Evolutionary conservation across 1,140 invertebrate species (phyloP), one percentile per base, ranked within the genome.

Genomic region (Zaprionus lachaisei): DNA sequence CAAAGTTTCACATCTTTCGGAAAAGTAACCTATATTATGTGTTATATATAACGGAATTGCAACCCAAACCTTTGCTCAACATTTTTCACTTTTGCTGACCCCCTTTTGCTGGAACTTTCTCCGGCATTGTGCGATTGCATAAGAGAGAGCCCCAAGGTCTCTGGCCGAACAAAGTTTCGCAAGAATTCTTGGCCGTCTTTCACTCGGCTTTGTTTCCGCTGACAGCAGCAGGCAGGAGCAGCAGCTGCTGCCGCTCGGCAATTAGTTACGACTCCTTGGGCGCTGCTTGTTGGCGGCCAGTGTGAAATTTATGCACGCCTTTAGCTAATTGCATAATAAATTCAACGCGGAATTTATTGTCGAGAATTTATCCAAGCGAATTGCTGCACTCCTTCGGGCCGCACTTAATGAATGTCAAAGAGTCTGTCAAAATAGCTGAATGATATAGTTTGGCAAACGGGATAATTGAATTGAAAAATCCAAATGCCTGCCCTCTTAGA

Each of bases 311-410:
- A 77, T 78, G 64, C 26, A 60, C 31, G 78, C 61, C 66, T 90
- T 81, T 84, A 84, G 80, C 81, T 87, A 87, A 91, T 91, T 91
- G 87, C 81, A 80, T 76, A 91, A 91, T 91, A 91, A 91, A 91
- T 91, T 91, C 58, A 49, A 72, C 54, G 55, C 57, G 57, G 49
- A 79, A 87, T 89, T 87, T 87, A 83, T 89, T 77, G 72, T 58
- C 17, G 22, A 70, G 60, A 74, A 78, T 73, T 72, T 66, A 77
- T 47, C 62, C 51, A 26, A 14, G 15, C 55, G 26, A 56, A 51
- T 17, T 47, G 41, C 28, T 66, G 26, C 60, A 60, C 17, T 66
- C 47, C 34, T 65, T 55, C 57, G 68, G 47, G 51, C 63, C 54
- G 58, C 79, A 74, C 64, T 76, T 87, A 79, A 87, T 83, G 65